phyloP scores from a whole-genome alignment of 2,888 invertebrate genomes.

The Parnassius orleans region DNA sequence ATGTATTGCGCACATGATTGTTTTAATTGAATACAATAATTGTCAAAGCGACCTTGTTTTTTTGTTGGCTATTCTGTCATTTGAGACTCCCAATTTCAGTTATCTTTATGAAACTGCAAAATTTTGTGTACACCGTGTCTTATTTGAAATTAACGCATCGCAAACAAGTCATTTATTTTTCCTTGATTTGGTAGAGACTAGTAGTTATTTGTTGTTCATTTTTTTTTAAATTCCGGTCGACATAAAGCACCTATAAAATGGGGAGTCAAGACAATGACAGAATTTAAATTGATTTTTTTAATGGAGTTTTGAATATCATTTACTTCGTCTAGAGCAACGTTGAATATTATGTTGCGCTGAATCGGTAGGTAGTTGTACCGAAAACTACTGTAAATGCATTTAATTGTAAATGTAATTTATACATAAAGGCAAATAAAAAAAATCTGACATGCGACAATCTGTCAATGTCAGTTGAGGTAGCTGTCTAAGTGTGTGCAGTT shows the following conservation, averaged over 20 bases:
- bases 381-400: neutral
- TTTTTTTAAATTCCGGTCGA: no score
- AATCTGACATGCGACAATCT: neutral
- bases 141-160: no score
- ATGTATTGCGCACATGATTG: constrained; percentile 16
- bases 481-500: neutral
- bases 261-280: neutral
- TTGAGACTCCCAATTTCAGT: neutral
- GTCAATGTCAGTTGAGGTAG: neutral
- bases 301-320: neutral
- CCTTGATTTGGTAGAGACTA: no score
- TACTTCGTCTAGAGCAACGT: neutral
- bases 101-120: no score
- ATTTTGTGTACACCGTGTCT: no score
- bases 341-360: neutral
- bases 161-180: no score
- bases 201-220: no score
- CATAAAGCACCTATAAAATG: no score
- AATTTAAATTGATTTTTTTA: neutral
- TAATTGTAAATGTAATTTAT: no score
- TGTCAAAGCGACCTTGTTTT: constrained; percentile 3
- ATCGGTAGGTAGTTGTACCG: constrained; percentile 1
- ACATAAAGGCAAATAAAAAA: no score
- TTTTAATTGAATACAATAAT: constrained; percentile 21
- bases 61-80: neutral